Evolutionary conservation across 2,888 invertebrate genomes (phyloP), one percentile per base, ranked within the genome.

Genomic region (Oxystoma pomonae): DNA sequence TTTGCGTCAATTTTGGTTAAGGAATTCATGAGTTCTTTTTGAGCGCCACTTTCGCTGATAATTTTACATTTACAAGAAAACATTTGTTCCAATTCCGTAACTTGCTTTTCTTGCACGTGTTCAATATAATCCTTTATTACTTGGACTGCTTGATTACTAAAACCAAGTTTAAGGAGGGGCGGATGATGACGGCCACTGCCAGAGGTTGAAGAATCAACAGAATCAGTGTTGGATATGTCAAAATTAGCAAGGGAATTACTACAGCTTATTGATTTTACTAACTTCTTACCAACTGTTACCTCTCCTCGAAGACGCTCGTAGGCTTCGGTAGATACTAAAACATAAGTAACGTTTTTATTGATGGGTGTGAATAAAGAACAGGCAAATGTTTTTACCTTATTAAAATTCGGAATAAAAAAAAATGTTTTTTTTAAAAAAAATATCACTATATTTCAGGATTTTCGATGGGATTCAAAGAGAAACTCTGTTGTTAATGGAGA

Each of bases 1-100:
- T 65, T 65, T 16, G 52, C 59, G 17, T 65, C 62, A 49, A 65
- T 59, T 59, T 59, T 61, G 1, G 56, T 59, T 50, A 62, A 20
- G 18, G 12, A 57, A 7, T 16, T 49, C 12, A 61, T 9, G 1
- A 64, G 55, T 35, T 7, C 35, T 35, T 35, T 35, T 35, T 35
- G 35, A 35, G 35, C 35, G 12, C 12, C 12, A 35, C 35, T 35
- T 1, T 56, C 55, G 17, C 17, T 49, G 12, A 19, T 20, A 16
- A 20, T 18, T 22, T 20, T 2, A 1, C 1, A 1, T 1, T 17
- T 20, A 19, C 20, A 53, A 16, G 17, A 21, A 16, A 56, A 19
- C 1, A 51, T 20, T 21, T 61, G 57, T 1, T 49, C 21, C 19
- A 20, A 51, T 20, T 51, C 16, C 2, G 17, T 35, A 7, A 16